phyloP scores from a whole-genome alignment of 2,113 vertebrate species.

The Rattus rattus region DNA sequence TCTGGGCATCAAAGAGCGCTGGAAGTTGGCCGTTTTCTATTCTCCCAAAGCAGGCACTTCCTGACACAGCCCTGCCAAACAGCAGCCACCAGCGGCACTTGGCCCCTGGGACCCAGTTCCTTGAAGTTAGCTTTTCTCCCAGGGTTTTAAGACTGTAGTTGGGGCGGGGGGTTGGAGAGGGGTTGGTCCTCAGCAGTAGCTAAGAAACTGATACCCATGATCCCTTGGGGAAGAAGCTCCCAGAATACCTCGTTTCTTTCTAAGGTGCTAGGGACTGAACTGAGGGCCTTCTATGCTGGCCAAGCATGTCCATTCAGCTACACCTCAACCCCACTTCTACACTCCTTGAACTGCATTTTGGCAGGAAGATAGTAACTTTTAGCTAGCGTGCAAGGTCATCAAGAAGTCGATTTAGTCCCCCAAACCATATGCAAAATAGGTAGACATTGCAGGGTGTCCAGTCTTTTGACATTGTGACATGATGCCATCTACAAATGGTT shows the following conservation, averaged over 20 bases:
- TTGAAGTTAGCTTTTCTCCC: fast-evolving
- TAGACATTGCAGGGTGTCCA: neutral
- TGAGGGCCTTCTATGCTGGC: no score
- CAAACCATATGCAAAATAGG: neutral
- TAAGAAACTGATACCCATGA: neutral
- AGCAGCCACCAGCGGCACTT: neutral
- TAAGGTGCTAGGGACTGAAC: neutral
- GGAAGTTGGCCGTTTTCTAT: neutral
- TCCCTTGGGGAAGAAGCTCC: neutral
- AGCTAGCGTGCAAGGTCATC: no score
- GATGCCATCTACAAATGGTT: neutral
- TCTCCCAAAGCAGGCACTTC: neutral
- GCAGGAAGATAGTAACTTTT: neutral
- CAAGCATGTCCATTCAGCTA: neutral
- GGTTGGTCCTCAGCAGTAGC: neutral
- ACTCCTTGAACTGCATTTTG: neutral
- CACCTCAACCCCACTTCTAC: neutral
- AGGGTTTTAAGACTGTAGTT: fast-evolving
- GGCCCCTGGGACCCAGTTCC: neutral
- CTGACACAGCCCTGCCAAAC: fast-evolving
- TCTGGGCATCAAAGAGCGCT: neutral
- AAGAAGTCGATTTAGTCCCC: neutral
- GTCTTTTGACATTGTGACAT: neutral
- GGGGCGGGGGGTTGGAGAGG: fast-evolving
- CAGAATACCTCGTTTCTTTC: neutral